These are phyloP conservation scores for Nansenia antarctica DNA, from an alignment of 2,113 vertebrate species.

Conservation along the genomic window DNA sequence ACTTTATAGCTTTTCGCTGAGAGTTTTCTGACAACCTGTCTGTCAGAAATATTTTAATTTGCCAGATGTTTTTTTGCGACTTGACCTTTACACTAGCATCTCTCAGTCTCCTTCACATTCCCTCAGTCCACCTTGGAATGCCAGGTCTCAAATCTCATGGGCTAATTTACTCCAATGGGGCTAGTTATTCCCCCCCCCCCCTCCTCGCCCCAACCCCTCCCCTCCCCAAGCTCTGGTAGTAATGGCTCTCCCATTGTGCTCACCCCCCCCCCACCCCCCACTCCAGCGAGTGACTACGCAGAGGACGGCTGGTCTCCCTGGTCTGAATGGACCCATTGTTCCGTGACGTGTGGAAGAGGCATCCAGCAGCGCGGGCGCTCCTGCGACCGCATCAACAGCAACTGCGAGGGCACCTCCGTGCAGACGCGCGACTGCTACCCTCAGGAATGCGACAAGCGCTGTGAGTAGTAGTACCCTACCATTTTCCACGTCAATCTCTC, in stretches of 20 bases:
- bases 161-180: slow-evolving; percentile 14
- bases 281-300: slow-evolving; percentile 80
- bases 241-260: neutral
- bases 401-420: slow-evolving; percentile 94
- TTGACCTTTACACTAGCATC: neutral
- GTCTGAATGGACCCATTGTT: slow-evolving; percentile 98
- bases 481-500: neutral
- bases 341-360: slow-evolving; percentile 91
- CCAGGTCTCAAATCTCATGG: slow-evolving; percentile 19
- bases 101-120: slow-evolving; percentile 8
- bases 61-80: neutral
- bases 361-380: slow-evolving; percentile 96
- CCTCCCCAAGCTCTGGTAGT: neutral
- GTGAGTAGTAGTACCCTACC: slow-evolving; percentile 77
- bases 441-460: slow-evolving; percentile 96
- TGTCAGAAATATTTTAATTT: neutral
- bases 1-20: neutral
- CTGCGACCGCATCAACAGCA: slow-evolving; percentile 96
- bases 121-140: neutral
- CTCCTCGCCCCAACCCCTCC: too few relatives aligned
- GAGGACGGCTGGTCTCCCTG: slow-evolving; percentile 96
- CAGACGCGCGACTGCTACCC: slow-evolving; percentile 96
- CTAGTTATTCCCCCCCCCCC: neutral
- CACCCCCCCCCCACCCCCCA: neutral
- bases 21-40: neutral